Conservation (phyloP, 2,888 invertebrate species). For the Ectemnius lituratus region DNA sequence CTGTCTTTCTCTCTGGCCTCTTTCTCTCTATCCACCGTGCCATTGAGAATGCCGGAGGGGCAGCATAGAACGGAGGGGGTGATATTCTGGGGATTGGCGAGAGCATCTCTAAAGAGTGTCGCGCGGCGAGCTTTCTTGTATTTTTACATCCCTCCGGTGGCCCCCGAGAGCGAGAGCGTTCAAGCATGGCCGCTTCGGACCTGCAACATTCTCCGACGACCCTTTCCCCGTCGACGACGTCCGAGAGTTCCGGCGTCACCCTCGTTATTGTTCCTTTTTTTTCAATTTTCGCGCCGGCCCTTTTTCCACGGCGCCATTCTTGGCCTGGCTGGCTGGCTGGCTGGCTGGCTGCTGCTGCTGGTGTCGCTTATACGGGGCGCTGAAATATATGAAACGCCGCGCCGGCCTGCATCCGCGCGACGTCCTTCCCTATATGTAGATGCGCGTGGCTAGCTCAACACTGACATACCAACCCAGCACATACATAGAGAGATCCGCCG, state of each 20-base stretch:
- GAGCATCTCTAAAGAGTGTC: constrained; percentile 8
- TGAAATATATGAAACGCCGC: not conserved
- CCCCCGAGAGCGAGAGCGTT: constrained; percentile 26
- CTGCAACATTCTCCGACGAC: constrained; percentile 17
- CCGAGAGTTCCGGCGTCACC: constrained; percentile 31
- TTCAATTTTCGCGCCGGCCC: constrained; percentile 45
- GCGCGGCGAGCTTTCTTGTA: constrained; percentile 27
- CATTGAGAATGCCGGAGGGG: too few relatives aligned
- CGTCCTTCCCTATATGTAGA: not conserved
- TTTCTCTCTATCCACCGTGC: too few relatives aligned
- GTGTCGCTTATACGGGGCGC: not conserved
- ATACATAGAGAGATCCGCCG: too few relatives aligned
- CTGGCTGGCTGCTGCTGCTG: not conserved
- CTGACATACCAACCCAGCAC: too few relatives aligned
- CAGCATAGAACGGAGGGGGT: not conserved
- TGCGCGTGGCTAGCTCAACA: not conserved
- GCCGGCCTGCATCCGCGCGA: not conserved
- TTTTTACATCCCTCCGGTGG: constrained; percentile 35
- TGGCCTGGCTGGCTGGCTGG: constrained; percentile 9
- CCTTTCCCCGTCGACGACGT: constrained; percentile 31
- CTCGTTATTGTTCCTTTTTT: constrained; percentile 44
- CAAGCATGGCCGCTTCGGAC: constrained; percentile 28
- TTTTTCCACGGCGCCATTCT: constrained; percentile 27
- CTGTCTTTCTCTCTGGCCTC: too few relatives aligned
- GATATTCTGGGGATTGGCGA: constrained; percentile 20